Evolutionary conservation across 30 jellyfish, hydroid and myxozoan species (phyloP).

Genomic region (Cassiopea xamachana): DNA sequence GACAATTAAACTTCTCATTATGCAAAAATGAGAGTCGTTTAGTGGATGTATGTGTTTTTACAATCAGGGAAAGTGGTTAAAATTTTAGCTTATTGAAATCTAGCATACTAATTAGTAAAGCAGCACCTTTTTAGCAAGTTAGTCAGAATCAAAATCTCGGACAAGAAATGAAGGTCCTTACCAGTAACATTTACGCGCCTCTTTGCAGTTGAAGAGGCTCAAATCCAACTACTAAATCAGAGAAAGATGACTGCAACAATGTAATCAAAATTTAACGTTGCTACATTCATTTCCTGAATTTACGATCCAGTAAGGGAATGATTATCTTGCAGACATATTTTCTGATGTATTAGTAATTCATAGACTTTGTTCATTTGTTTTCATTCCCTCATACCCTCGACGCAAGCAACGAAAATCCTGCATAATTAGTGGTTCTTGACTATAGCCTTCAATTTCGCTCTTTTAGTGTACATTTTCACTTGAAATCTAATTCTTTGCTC

Average conservation of each 20-base stretch:
- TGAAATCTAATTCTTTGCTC: conserved; percentile 10
- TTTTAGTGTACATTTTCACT: background rate
- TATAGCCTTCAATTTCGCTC: background rate
- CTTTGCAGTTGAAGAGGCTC: background rate
- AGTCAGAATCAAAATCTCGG: background rate
- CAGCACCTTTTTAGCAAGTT: background rate
- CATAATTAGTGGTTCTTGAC: background rate
- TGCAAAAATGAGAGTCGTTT: background rate
- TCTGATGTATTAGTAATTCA: too few relatives aligned
- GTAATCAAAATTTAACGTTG: too few relatives aligned
- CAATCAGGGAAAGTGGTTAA: conserved; percentile 54
- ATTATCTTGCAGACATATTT: too few relatives aligned
- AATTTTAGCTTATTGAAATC: conserved; percentile 23
- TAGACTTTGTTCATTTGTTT: too few relatives aligned
- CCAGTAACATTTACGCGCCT: background rate
- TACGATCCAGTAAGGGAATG: too few relatives aligned
- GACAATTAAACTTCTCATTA: background rate
- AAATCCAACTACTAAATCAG: too few relatives aligned
- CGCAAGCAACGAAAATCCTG: background rate
- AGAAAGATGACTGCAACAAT: too few relatives aligned
- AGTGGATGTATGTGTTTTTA: conserved; percentile 67
- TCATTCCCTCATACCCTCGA: background rate
- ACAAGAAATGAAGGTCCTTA: background rate
- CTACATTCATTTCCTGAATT: too few relatives aligned
- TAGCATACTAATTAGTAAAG: background rate